These are phyloP conservation scores for Heliocidaris tuberculata DNA, from an alignment of 35 echinoderm and acorn worm species.

Conservation along the genomic window DNA sequence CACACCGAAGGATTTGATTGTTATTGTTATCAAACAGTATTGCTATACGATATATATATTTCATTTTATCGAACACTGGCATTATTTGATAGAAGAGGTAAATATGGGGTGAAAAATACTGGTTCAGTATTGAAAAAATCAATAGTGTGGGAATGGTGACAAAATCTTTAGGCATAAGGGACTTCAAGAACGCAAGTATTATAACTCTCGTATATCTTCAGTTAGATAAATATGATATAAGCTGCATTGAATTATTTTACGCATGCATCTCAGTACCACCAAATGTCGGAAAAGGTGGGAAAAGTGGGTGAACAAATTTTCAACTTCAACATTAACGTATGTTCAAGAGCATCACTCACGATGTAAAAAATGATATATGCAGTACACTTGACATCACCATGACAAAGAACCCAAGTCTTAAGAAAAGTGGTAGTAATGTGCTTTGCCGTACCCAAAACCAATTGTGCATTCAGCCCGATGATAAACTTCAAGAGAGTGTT, in stretches of 20 bases:
- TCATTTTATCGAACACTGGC: too few species aligned
- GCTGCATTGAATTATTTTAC: neutral
- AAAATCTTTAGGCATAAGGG: too few species aligned
- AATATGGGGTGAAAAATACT: too few species aligned
- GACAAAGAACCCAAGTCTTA: neutral
- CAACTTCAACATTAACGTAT: neutral
- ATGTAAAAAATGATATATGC: neutral
- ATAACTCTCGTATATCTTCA: too few species aligned
- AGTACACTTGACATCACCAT: neutral
- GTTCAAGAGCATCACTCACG: neutral
- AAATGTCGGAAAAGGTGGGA: neutral
- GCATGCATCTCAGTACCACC: neutral
- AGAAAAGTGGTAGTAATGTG: slow-evolving; percentile 38
- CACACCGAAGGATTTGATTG: too few species aligned
- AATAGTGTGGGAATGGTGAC: too few species aligned
- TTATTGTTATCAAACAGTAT: too few species aligned
- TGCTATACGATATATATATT: neutral
- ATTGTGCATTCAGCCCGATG: slow-evolving; percentile 48
- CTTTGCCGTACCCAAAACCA: slow-evolving; percentile 52
- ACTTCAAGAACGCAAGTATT: too few species aligned
- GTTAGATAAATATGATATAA: neutral
- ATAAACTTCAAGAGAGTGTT: slow-evolving; percentile 10
- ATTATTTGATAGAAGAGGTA: too few species aligned
- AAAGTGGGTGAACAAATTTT: neutral
- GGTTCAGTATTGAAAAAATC: too few species aligned